These are phyloP conservation scores for Dryobates pubescens DNA, from an alignment of 2,797 vertebrate genomes.

Conservation along the genomic window DNA sequence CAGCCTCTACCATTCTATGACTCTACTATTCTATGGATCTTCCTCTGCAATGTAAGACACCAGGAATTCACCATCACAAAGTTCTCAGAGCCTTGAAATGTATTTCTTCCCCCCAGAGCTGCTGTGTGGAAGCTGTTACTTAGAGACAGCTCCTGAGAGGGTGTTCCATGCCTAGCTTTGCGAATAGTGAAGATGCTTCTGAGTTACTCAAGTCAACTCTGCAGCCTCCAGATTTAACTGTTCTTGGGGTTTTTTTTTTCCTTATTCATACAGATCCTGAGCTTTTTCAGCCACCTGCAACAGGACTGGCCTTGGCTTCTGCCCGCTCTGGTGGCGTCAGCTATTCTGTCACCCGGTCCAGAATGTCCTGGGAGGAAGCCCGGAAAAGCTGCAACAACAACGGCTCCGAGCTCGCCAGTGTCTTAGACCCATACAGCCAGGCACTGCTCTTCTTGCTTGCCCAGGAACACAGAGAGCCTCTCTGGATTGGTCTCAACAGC, in stretches of 20 bases:
- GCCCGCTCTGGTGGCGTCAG: slow-evolving; percentile 81
- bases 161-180: not conserved
- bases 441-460: slow-evolving; percentile 79
- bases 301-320: slow-evolving; percentile 66
- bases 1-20: too few relatives aligned
- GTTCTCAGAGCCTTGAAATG: not conserved
- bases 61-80: not conserved
- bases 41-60: not conserved
- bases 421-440: slow-evolving; percentile 83
- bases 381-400: slow-evolving; percentile 83
- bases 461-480: slow-evolving; percentile 76
- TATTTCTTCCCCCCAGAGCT: not conserved
- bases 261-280: slow-evolving; percentile 78
- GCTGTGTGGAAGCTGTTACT: too few relatives aligned
- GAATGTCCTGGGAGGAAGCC: slow-evolving; percentile 90
- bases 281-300: slow-evolving; percentile 74
- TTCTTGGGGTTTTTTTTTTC: not conserved
- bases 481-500: slow-evolving; percentile 94
- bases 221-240: not conserved
- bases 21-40: too few relatives aligned
- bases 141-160: not conserved
- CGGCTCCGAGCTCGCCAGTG: slow-evolving; percentile 84
- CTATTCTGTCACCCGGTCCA: slow-evolving; percentile 82
- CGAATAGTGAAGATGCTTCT: too few relatives aligned
- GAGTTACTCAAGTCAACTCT: not conserved